Evolutionary conservation across 2,888 invertebrate genomes (phyloP).

Genomic region (Drosophila emarginata): DNA sequence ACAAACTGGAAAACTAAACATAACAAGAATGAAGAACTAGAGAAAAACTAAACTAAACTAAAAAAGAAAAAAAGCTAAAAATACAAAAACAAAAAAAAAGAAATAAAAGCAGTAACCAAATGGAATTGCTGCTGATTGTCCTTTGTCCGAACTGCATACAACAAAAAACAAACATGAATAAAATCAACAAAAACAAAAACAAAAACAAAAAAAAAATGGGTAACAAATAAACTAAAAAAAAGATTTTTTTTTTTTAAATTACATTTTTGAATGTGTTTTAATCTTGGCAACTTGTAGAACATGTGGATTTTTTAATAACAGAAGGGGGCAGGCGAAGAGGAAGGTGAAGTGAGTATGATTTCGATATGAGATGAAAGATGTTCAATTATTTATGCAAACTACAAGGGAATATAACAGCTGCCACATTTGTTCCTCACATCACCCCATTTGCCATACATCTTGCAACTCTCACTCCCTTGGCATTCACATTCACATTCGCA

Average conservation of each 20-base stretch:
- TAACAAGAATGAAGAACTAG: conserved; percentile 35
- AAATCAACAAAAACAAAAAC: not conserved
- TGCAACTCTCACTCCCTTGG: not conserved
- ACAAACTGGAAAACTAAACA: conserved; percentile 27
- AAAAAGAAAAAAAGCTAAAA: too few species aligned
- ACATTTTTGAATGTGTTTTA: conserved; percentile 2
- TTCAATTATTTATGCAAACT: conserved; percentile 73
- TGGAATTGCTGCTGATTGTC: conserved; percentile 5
- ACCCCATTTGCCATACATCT: not conserved
- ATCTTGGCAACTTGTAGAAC: not conserved
- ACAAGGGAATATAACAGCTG: conserved; percentile 50
- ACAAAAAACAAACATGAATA: not conserved
- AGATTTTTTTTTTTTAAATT: conserved; percentile 4
- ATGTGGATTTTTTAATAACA: not conserved
- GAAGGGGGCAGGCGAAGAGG: not conserved
- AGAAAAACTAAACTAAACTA: conserved; percentile 63
- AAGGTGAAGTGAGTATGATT: not conserved
- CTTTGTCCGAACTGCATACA: not conserved
- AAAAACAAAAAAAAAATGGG: not conserved
- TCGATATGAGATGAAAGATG: conserved; percentile 14
- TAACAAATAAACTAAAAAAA: not conserved
- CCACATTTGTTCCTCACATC: not conserved
- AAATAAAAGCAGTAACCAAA: not conserved
- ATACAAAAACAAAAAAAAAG: conserved; percentile 14
- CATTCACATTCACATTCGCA: not conserved